Base-by-base conservation (phyloP, 2,888 invertebrate species). In the Buathra laborator region DNA sequence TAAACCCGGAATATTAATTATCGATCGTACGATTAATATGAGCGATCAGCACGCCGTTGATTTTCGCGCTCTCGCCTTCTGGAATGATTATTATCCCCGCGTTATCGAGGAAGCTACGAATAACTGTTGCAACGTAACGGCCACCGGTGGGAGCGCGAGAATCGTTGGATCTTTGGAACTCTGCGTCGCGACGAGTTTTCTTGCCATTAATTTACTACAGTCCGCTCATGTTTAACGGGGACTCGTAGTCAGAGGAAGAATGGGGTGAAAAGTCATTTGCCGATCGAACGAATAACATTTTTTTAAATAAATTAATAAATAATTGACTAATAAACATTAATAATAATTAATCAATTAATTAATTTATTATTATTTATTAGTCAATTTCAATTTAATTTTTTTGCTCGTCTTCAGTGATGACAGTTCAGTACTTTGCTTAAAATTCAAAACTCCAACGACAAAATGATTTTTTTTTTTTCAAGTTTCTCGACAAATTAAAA, bases 51-150 rank as follows among this genome's bases (percentile, higher is more conserved):
- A 94, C 2, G 95, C 94, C 44, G 95, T 97, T 44, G 97, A 97
- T 93, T 97, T 97, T 90, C 97, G 96, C 90, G 96, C 97, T 29
- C 95, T 97, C 86, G 96, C 96, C 86, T 98, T 98, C 94, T 98
- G 98, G 98, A 97, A 97, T 89, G 96, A 97, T 85, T 97, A 97
- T 92, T 98, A 97, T 92, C 97, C 97, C 0, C 96, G 95, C 93
- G 96, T 97, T 56, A 94, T 97, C 12, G 95, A 96, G 89, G 96
- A 97, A 85, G 96, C 97, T 0, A 96, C 96, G 3, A 90, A 92
- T 79, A 96, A 96, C 90, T 97, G 97, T 91, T 98, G 97, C 90
- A 97, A 97, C 91, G 95, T 92, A 3, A 94, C 94, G 3, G 91
- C 84, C 77, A 72, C 64, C 51, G 64, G 51, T n/a, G 46, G 64